phyloP scores from a whole-genome alignment of 2,113 vertebrate genomes.

The Natator depressus region DNA sequence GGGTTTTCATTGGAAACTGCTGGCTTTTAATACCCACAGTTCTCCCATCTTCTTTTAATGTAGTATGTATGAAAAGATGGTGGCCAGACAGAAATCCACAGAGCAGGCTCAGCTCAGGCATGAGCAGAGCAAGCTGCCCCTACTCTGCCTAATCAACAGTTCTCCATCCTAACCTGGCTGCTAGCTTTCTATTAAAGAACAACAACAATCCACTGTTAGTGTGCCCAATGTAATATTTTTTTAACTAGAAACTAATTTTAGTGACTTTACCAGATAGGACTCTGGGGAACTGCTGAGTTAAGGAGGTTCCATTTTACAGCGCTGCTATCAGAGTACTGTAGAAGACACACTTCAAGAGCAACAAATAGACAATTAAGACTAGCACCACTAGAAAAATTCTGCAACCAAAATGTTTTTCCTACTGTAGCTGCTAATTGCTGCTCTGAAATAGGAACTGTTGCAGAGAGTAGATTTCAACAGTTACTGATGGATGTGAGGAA shows the following conservation, averaged over 20 bases:
- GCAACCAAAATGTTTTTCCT: neutral
- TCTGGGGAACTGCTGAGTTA: neutral
- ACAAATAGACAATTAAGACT: neutral
- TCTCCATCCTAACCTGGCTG: neutral
- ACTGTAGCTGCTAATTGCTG: neutral
- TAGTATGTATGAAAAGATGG: neutral
- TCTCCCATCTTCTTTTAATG: neutral
- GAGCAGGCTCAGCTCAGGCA: neutral
- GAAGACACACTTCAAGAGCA: neutral
- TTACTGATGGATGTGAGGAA: neutral
- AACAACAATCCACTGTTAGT: constrained; percentile 29
- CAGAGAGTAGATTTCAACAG: constrained; percentile 7
- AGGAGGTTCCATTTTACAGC: neutral
- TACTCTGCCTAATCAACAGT: neutral
- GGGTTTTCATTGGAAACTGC: constrained; percentile 25
- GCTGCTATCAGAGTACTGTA: neutral
- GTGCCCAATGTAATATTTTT: constrained; percentile 14
- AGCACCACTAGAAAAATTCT: neutral
- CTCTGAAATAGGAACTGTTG: neutral
- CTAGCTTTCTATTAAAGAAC: constrained; percentile 35
- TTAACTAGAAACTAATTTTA: constrained; percentile 31
- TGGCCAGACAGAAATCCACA: neutral
- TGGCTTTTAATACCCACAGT: constrained; percentile 12
- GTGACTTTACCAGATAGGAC: neutral
- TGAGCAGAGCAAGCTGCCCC: neutral